These are phyloP conservation scores for Epinephelus fuscoguttatus DNA, from an alignment of 2,113 vertebrate genomes.

Conservation along the genomic window DNA sequence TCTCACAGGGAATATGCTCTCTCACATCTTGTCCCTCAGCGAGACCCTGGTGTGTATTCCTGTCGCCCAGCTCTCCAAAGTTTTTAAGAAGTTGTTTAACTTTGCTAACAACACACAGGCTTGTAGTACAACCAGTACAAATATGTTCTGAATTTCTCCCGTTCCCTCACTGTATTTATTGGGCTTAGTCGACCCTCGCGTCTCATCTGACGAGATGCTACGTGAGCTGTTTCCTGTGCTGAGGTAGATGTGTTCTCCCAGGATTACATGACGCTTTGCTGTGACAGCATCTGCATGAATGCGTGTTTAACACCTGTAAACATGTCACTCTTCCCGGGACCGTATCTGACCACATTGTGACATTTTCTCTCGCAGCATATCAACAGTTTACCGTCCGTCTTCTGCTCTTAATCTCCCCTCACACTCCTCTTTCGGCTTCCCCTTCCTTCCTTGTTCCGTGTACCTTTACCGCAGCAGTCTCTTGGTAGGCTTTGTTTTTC, in stretches of 20 bases:
- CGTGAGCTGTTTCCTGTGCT: slow-evolving; percentile 13
- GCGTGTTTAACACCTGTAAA: slow-evolving; percentile 5
- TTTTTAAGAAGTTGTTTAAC: slow-evolving; percentile 73
- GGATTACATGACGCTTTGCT: slow-evolving; percentile 20
- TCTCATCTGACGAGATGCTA: slow-evolving; percentile 5
- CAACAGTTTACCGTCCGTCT: slow-evolving; percentile 25
- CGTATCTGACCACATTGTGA: not conserved
- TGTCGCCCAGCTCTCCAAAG: slow-evolving; percentile 65
- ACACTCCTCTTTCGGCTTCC: not conserved
- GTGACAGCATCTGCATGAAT: not conserved
- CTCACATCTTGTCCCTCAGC: slow-evolving; percentile 70
- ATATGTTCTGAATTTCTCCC: slow-evolving; percentile 32
- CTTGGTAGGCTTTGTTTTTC: slow-evolving; percentile 57
- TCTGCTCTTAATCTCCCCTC: slow-evolving; percentile 2
- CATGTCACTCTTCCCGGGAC: not conserved
- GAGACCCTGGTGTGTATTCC: slow-evolving; percentile 60
- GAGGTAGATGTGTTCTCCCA: slow-evolving; percentile 10
- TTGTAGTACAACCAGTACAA: slow-evolving; percentile 54
- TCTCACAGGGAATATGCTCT: slow-evolving; percentile 64
- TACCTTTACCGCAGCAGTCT: slow-evolving; percentile 42
- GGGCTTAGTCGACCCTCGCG: slow-evolving; percentile 3
- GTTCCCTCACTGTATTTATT: slow-evolving; percentile 13
- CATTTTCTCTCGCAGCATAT: not conserved
- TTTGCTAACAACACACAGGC: slow-evolving; percentile 66
- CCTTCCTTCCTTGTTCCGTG: not conserved